phyloP scores from a whole-genome alignment of 2,888 invertebrate genomes.

The Ennomos fuscantarius region DNA sequence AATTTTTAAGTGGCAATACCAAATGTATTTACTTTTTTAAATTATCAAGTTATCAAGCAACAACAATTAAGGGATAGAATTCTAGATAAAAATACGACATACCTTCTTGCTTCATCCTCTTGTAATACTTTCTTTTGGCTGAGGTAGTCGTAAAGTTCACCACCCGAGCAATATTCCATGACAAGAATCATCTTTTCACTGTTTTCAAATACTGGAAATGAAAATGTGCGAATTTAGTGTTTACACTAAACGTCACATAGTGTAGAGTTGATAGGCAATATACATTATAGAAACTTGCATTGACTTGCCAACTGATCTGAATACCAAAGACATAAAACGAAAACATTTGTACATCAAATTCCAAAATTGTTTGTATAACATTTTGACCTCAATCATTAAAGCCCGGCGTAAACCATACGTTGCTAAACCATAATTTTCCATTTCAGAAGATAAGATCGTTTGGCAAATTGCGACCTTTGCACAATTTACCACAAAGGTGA shows the following conservation, averaged over 20 bases:
- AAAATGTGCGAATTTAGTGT: constrained; percentile 5
- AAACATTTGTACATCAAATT: too few species aligned
- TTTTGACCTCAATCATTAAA: too few species aligned
- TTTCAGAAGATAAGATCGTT: constrained; percentile 8
- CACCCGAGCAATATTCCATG: constrained; percentile 99
- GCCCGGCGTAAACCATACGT: constrained; percentile 3
- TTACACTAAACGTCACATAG: too few species aligned
- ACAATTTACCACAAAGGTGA: constrained; percentile 16
- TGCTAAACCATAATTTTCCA: constrained; percentile 9
- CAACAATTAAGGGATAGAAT: not conserved
- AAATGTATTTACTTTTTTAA: not conserved
- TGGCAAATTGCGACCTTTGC: not conserved
- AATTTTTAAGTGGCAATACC: not conserved
- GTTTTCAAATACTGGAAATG: constrained; percentile 97
- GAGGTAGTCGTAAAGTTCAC: constrained; percentile 98
- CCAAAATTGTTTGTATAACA: too few species aligned
- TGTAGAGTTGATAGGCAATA: too few species aligned
- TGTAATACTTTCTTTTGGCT: constrained; percentile 95
- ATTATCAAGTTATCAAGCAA: too few species aligned
- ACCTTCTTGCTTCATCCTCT: constrained; percentile 95
- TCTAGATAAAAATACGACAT: constrained; percentile 14
- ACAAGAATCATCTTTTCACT: constrained; percentile 99
- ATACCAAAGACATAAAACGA: too few species aligned
- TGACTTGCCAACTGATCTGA: too few species aligned
- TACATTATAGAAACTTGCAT: too few species aligned